Evolutionary conservation across 2,113 vertebrate genomes (phyloP), one percentile per base, ranked within the genome.

Genomic region (Isichthys henryi): DNA sequence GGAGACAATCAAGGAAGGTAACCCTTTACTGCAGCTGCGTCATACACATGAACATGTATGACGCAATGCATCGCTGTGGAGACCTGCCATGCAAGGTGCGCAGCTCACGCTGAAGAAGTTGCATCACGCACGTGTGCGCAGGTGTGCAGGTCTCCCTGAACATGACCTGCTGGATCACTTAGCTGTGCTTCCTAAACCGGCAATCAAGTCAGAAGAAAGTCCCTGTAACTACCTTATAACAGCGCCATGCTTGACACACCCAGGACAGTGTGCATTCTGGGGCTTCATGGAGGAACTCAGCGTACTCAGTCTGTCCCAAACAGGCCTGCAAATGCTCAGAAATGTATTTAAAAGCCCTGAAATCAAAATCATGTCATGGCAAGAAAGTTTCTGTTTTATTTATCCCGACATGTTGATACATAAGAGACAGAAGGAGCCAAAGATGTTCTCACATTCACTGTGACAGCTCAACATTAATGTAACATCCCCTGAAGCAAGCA

Each of bases 1-100:
- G 74, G 74, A 43, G 74, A 80, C 74, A 80, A 80, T 80, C 17
- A 80, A 80, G 74, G 74, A 80, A 80, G 74, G 74, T 43, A 80
- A 43, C 35, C 35, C 74, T 80, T 80, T 43, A 19, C 35, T 80
- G 74, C 74, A 80, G 74, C 74, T 80, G 74, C 35, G 39, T 80
- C 74, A 80, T 80, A 39, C 39, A 39, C 35, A 77, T 43, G 74
- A 80, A 80, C 35, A 5, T 19, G 15, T 43, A 19, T 80, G 74
- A 80, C 6, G 74, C 74, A 43, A 39, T 43, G 70, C 70, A 77
- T 39, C 4, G 35, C 13, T 74, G 27, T 31, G 66, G 62, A 11
- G 66, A 74, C 3, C 62, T 49, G 23, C 70, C 11, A 35, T 27
- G 31, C 70, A 15, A 15, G 1, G 66, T 8, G 21, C 23, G 23